Evolutionary conservation across 2,888 invertebrate species (phyloP).

Genomic region (Idaea dimidiata): DNA sequence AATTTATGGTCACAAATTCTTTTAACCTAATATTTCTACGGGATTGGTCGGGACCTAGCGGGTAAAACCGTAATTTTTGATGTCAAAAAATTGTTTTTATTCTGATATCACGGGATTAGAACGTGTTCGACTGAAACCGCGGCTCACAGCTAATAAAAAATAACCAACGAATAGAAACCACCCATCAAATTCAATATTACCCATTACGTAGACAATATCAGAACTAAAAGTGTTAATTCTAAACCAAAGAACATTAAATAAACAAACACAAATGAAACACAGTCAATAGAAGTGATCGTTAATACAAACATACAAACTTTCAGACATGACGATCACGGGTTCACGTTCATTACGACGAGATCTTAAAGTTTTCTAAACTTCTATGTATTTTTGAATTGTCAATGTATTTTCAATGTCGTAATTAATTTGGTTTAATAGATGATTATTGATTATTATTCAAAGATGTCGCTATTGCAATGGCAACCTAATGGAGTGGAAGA

Average conservation of each 20-base stretch:
- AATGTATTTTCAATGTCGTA: neutral
- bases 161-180: neutral
- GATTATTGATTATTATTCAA: no score
- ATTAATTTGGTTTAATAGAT: neutral
- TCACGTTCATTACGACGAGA: slow-evolving; percentile 66
- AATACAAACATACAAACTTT: slow-evolving; percentile 45
- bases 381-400: neutral
- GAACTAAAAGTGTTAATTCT: slow-evolving; percentile 40
- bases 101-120: no score
- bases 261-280: slow-evolving; percentile 27
- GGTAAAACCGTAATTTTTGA: no score
- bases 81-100: no score
- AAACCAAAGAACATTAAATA: slow-evolving; percentile 36
- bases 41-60: no score
- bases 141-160: neutral
- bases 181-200: neutral
- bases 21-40: no score
- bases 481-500: no score
- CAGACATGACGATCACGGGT: slow-evolving; percentile 57
- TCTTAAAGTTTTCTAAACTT: slow-evolving; percentile 44
- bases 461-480: no score
- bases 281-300: slow-evolving; percentile 45
- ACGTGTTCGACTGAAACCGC: no score
- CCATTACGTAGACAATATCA: neutral
- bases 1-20: no score